phyloP scores from a whole-genome alignment of 2,888 invertebrate genomes.

The Eupithecia dodoneata region DNA sequence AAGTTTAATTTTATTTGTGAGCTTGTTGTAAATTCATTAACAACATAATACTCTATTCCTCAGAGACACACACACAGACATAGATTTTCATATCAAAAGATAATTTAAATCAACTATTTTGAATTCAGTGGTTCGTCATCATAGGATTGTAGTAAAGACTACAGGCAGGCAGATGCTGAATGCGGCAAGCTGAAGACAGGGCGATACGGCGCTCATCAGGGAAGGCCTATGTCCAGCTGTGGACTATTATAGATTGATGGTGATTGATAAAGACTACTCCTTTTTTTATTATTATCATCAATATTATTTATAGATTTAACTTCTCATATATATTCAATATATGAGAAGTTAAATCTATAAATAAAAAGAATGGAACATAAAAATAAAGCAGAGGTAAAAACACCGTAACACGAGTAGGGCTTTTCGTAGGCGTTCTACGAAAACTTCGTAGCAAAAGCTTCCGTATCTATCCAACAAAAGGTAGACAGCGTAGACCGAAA shows the following conservation, averaged over 20 bases:
- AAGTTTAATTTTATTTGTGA: neutral
- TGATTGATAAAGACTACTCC: too few relatives aligned
- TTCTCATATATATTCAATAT: neutral
- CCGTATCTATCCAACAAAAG: neutral
- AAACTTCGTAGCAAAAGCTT: conserved; percentile 25
- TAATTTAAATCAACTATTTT: neutral
- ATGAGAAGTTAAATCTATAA: too few relatives aligned
- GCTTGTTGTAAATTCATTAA: neutral
- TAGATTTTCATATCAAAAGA: neutral
- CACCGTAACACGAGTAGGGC: conserved; percentile 21
- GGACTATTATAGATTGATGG: too few relatives aligned
- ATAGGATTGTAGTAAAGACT: neutral
- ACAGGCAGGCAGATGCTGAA: too few relatives aligned
- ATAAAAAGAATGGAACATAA: neutral
- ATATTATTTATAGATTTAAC: neutral
- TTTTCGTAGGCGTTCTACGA: conserved; percentile 28
- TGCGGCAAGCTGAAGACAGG: too few relatives aligned
- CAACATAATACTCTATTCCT: neutral
- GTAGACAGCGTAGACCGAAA: neutral
- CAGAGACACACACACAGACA: neutral
- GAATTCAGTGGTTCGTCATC: neutral
- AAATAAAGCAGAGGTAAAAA: neutral
- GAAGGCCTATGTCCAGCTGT: too few relatives aligned
- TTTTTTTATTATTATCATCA: too few relatives aligned
- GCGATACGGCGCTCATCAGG: too few relatives aligned